A percentile compares a stretch with the other conserved stretches of the same genome.
Evolutionary conservation across 2,888 invertebrate species (phyloP).

Genomic region (Macrophya annulata): DNA sequence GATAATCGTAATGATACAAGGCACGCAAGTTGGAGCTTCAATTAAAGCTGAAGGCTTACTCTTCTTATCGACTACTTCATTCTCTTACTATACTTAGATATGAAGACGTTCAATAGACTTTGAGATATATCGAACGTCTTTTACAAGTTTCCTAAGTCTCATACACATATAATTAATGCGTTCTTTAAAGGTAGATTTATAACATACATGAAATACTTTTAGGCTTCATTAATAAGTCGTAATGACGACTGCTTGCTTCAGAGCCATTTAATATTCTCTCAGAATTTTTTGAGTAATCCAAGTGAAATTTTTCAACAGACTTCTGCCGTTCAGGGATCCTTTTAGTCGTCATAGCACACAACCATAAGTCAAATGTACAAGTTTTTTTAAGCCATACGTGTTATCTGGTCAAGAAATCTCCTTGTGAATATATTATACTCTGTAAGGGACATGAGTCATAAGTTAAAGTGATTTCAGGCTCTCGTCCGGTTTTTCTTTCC

Average conservation of each 20-base stretch:
- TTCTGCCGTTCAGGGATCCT: not conserved
- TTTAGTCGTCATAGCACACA: not conserved
- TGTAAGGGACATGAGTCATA: not conserved
- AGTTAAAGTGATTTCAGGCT: not conserved
- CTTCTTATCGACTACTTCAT: not conserved
- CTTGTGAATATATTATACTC: not conserved
- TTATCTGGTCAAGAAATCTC: not conserved
- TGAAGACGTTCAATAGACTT: not conserved
- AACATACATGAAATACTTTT: not conserved
- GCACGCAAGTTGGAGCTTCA: not conserved
- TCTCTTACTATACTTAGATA: not conserved
- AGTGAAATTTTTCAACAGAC: not conserved
- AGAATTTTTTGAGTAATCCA: not conserved
- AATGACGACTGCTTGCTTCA: not conserved
- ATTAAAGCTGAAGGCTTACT: not conserved
- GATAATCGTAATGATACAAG: not conserved
- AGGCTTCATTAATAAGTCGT: not conserved
- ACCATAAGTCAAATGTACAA: not conserved
- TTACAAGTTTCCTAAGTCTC: not conserved
- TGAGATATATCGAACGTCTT: not conserved
- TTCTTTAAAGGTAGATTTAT: not conserved
- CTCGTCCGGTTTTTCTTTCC: not conserved
- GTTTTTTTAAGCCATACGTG: not conserved
- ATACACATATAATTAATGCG: not conserved
- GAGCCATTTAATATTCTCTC: not conserved